Conservation (phyloP, 2,888 invertebrate species). For the Tenthredo amoena region DNA sequence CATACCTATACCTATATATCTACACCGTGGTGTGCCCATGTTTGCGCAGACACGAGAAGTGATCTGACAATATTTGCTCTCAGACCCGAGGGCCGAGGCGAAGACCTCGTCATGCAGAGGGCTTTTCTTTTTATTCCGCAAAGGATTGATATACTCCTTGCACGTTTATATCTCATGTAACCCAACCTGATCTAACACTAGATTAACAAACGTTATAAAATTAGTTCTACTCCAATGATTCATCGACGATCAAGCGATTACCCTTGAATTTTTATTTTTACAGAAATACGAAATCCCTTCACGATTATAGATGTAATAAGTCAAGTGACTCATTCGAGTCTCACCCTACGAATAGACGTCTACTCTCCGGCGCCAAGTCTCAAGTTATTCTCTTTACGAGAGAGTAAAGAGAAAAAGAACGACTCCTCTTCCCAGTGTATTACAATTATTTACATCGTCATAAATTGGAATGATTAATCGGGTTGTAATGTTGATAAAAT, state of each 20-base stretch:
- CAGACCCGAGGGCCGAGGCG: conserved; percentile 34
- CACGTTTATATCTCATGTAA: background rate
- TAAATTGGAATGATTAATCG: background rate
- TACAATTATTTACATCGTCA: background rate
- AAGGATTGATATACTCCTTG: conserved; percentile 12
- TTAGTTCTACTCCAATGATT: background rate
- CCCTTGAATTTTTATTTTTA: background rate
- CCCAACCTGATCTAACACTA: background rate
- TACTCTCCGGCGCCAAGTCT: conserved; percentile 2
- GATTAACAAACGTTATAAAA: background rate
- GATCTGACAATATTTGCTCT: conserved; percentile 50
- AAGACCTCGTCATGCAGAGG: conserved; percentile 33
- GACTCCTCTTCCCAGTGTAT: background rate
- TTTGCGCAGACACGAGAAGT: conserved; percentile 49
- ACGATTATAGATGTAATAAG: background rate
- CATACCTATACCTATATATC: background rate
- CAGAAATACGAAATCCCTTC: background rate
- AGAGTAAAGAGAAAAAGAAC: background rate
- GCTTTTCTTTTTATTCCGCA: conserved; percentile 22
- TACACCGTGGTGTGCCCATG: conserved; percentile 10
- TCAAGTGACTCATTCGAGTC: background rate
- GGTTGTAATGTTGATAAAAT: background rate
- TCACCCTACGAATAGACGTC: background rate
- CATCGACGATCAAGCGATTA: background rate
- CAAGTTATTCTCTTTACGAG: background rate